Evolutionary conservation across 2,888 invertebrate genomes (phyloP), one percentile per base, ranked within the genome.

Genomic region (Loripinus fragilis): DNA sequence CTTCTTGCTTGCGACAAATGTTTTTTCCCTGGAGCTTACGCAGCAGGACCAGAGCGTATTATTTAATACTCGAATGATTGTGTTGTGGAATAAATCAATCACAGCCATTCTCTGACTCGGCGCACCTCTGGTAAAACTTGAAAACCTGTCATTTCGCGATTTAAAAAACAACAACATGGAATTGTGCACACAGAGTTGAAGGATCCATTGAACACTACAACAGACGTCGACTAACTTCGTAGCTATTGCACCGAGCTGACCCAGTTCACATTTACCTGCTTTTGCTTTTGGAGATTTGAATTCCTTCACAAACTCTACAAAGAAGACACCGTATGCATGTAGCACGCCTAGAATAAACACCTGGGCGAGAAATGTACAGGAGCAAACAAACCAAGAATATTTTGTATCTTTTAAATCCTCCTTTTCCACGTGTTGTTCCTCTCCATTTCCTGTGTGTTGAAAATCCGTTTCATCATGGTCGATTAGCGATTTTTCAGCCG

Each of bases 291-390:
- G 72, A 25, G 86, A 64, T 41, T 84, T 71, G 67, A 91, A 90
- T 38, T 89, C 90, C 42, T 86, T 74, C 8, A 87, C 38, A 80
- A 91, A 88, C 70, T 85, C 88, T n/a, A 91, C 89, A 80, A 90
- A 90, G 83, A 90, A 91, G 15, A 91, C 86, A 35, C 91, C 90
- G 70, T 85, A 91, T 12, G 85, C 86, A 81, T 90, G 88, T 20
- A 91, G 77, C 35, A 90, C 72, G 35, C 91, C 90, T n/a, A 87
- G 83, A 65, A 89, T 85, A 60, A 89, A 76, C 60, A 91, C 84
- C 80, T 91, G 90, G 48, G 86, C 74, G 41, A 87, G 66, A 65
- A 87, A 88, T 33, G 87, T 85, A 68, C 83, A 88, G 64, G 85
- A 69, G 75, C 89, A 89, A 38, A 88, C 86, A 60, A 89, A 68